phyloP scores from a whole-genome alignment of 2,888 invertebrate species.

The Drosophila leonis region DNA sequence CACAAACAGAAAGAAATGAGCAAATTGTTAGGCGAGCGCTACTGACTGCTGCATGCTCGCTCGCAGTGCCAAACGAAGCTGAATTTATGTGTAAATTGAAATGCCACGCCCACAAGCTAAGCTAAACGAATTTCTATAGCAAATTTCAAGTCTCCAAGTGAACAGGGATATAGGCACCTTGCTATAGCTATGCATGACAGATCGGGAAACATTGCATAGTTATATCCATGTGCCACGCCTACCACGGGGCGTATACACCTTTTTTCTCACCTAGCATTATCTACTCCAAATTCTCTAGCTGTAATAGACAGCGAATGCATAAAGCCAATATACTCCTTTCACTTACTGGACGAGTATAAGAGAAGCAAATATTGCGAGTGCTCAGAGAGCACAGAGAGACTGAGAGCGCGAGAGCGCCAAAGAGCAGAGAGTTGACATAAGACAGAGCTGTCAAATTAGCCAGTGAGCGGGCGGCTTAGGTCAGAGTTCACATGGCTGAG shows the following conservation, averaged over 20 bases:
- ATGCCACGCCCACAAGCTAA: neutral
- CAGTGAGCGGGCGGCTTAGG: neutral
- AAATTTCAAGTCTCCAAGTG: too few relatives aligned
- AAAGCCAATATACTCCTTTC: neutral
- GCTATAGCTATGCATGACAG: too few relatives aligned
- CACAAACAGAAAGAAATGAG: constrained; percentile 1
- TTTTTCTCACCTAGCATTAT: too few relatives aligned
- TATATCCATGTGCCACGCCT: too few relatives aligned
- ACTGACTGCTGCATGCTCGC: neutral
- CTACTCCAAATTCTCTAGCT: too few relatives aligned
- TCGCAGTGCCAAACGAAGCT: neutral
- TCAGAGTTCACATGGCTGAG: constrained; percentile 4
- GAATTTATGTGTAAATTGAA: neutral
- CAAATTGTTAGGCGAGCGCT: neutral
- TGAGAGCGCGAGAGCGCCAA: neutral
- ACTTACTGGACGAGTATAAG: neutral
- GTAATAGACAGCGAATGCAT: too few relatives aligned
- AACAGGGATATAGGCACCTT: too few relatives aligned
- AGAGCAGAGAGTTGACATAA: neutral
- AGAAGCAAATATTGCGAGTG: neutral
- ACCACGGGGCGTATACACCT: too few relatives aligned
- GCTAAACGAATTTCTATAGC: neutral
- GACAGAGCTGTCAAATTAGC: neutral
- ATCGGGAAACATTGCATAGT: too few relatives aligned
- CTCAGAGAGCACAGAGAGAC: neutral